Percentiles rank a stretch among this genome's conserved stretches.
Conservation (phyloP, 2,797 vertebrate genomes). For the Pseudochirops corinnae region DNA sequence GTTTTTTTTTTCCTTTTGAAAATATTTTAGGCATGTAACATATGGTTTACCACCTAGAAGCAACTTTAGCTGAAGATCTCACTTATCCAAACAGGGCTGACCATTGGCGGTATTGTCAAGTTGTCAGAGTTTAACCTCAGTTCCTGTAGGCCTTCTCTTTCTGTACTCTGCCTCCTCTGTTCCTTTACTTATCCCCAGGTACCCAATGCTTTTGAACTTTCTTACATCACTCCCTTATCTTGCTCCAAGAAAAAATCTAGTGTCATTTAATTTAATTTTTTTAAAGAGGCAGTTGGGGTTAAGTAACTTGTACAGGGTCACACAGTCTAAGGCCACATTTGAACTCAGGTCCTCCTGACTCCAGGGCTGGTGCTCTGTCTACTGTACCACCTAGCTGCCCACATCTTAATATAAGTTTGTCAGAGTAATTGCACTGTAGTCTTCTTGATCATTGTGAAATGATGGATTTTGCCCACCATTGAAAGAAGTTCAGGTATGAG, state of each 20-base stretch:
- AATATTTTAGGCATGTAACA: background rate
- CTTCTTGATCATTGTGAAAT: background rate
- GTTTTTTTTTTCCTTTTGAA: background rate
- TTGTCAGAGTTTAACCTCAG: background rate
- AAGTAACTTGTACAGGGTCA: too few relatives aligned
- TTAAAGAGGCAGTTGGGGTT: too few relatives aligned
- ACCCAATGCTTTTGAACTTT: background rate
- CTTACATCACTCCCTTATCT: background rate
- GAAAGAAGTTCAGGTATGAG: background rate
- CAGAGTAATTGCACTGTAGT: background rate
- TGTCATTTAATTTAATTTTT: background rate
- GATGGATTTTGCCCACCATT: background rate
- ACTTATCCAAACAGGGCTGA: background rate
- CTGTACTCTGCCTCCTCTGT: background rate
- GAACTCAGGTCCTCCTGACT: too few relatives aligned
- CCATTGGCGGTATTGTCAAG: background rate
- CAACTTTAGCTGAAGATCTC: background rate
- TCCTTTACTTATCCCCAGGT: background rate
- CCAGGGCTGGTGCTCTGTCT: too few relatives aligned
- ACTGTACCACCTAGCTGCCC: too few relatives aligned
- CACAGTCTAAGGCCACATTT: too few relatives aligned
- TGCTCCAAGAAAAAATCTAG: background rate
- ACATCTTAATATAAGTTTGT: background rate
- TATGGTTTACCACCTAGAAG: background rate
- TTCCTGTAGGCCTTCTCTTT: background rate